Conservation (phyloP, 2,888 invertebrate species). For the Sinhomidia bicolor region DNA sequence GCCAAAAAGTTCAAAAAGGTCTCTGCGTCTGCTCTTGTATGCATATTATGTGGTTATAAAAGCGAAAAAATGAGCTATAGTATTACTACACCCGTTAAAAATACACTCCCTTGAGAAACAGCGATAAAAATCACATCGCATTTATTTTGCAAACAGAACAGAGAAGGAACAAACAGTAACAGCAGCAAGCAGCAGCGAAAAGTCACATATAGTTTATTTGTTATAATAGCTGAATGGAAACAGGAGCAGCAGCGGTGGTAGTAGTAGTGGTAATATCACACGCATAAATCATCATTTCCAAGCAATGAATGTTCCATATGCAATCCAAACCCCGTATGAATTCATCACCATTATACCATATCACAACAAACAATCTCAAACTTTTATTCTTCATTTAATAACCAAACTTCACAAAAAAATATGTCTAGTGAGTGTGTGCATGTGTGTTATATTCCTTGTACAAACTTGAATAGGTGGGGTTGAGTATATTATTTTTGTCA, state of each 20-base stretch:
- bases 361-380: constrained; percentile 35
- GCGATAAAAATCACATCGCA: constrained; percentile 29
- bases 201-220: too few relatives aligned
- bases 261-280: background rate
- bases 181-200: too few relatives aligned
- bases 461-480: background rate
- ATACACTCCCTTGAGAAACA: constrained; percentile 23
- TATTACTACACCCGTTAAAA: background rate
- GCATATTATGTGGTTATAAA: background rate
- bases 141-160: constrained; percentile 35
- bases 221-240: background rate
- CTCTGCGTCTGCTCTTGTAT: background rate
- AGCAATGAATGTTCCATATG: constrained; percentile 34
- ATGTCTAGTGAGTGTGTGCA: too few relatives aligned
- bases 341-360: constrained; percentile 52
- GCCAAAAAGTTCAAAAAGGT: constrained; percentile 39
- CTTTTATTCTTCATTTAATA: constrained; percentile 56
- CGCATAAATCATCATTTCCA: constrained; percentile 45
- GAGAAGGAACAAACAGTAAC: too few relatives aligned
- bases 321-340: constrained; percentile 27
- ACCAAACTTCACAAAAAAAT: constrained; percentile 25
- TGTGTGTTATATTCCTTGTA: background rate
- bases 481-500: constrained; percentile 46
- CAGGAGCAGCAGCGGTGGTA: background rate
- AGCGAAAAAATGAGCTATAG: too few relatives aligned